These are phyloP conservation scores for Microcaecilia unicolor DNA, from an alignment of 2,797 vertebrate species.

Conservation along the genomic window DNA sequence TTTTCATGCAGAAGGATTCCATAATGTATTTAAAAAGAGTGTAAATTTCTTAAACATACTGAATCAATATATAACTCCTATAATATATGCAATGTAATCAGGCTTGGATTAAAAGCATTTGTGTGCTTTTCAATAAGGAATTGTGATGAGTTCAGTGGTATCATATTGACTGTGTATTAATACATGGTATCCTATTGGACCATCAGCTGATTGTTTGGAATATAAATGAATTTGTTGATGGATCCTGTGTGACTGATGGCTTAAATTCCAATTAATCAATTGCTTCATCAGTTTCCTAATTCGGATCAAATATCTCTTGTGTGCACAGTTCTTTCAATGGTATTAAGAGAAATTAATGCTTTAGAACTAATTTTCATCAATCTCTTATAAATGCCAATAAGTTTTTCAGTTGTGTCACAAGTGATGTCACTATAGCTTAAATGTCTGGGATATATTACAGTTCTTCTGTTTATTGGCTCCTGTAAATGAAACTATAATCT, in stretches of 20 bases:
- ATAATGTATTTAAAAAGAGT: constrained; percentile 36
- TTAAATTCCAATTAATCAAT: constrained; percentile 98
- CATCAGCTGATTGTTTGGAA: constrained; percentile 91
- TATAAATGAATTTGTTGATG: constrained; percentile 91
- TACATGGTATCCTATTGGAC: constrained; percentile 74
- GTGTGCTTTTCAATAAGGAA: constrained; percentile 66
- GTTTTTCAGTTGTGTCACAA: constrained; percentile 47
- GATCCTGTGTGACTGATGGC: constrained; percentile 92
- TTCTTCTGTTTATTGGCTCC: constrained; percentile 5
- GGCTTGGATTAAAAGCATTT: constrained; percentile 65
- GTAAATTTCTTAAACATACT: constrained; percentile 63
- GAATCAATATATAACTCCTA: constrained; percentile 55
- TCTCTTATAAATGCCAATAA: constrained; percentile 75
- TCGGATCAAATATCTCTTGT: constrained; percentile 95
- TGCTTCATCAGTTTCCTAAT: constrained; percentile 94
- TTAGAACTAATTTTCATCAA: constrained; percentile 84
- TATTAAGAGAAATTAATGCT: constrained; percentile 88
- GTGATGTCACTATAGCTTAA: constrained; percentile 62
- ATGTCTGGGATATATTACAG: constrained; percentile 35
- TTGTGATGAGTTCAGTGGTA: constrained; percentile 52
- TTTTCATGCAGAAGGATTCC: constrained; percentile 7
- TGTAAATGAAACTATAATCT: constrained; percentile 25
- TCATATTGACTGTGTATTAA: constrained; percentile 83
- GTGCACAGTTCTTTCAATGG: constrained; percentile 69
- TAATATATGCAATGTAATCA: constrained; percentile 68